Base-by-base conservation (phyloP, 2,113 vertebrate species). In the Pseudopipra pipra region DNA sequence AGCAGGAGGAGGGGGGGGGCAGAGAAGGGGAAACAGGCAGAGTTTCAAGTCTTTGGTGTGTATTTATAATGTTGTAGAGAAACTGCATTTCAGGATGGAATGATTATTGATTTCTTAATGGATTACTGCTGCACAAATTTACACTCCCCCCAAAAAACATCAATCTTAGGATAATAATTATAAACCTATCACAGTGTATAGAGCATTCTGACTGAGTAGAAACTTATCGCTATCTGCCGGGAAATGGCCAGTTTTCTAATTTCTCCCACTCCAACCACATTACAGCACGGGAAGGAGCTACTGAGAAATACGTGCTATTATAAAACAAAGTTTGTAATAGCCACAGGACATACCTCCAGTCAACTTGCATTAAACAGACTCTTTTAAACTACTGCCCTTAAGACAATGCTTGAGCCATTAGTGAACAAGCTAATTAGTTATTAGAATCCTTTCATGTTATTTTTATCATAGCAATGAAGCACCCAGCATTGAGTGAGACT, bases 61-160 rank as follows among this genome's bases (percentile, higher is more conserved):
- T 97, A 97, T 96, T 97, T 97, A 95, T 97, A 97, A 97, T 88
- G 77, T 90, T 92, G 94, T 88, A 97, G 89, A 97, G 95, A 97
- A 98, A 95, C 95, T 97, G 97, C 95, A 90, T 96, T 97, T 97
- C 97, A 97, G 89, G 94, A 97, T 91, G 95, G 95, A 97, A 97
- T 94, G 98, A 98, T 98, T 98, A 98, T 98, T 98, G 98, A 98
- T 98, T 98, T 98, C 97, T 98, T 98, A 98, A 98, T 98, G 98
- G 98, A 98, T 98, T 98, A 98, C 97, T 93, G 94, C 97, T 97
- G 97, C 96, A 97, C 96, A 98, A 98, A 98, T 98, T 98, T 98
- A 98, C 97, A 98, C 98, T 98, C 96, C 94, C 91, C 96, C 74
- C 65, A 0, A 62, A 97, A 95, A 91, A n/a, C 98, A 98, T 98